Percentiles rank a stretch among this genome's conserved stretches.
phyloP scores from a whole-genome alignment of 92 coral and sea anemone genomes.

The Palythoa grandiflora region DNA sequence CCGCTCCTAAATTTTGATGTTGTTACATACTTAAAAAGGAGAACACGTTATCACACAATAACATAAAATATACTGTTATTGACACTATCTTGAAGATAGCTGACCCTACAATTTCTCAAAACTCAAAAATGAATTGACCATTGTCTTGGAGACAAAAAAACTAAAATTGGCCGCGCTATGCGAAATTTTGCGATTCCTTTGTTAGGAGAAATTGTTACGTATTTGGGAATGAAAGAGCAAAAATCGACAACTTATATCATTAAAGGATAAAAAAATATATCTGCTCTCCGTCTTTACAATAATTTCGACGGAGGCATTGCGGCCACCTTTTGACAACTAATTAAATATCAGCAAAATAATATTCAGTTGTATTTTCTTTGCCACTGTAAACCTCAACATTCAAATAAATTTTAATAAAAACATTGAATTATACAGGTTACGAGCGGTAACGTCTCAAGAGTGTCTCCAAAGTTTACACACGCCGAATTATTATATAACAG shows the following conservation, averaged over 20 bases:
- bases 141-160: too few relatives aligned
- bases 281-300: not conserved
- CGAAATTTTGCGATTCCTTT: too few relatives aligned
- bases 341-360: not conserved
- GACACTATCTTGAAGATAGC: not conserved
- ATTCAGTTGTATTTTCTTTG: not conserved
- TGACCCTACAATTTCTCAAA: not conserved
- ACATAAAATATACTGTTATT: not conserved
- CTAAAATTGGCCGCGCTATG: too few relatives aligned
- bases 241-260: too few relatives aligned
- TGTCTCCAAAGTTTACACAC: not conserved
- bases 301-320: not conserved
- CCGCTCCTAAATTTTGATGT: not conserved
- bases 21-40: not conserved
- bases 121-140: too few relatives aligned
- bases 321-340: not conserved
- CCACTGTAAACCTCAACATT: not conserved
- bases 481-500: not conserved
- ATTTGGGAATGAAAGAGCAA: not conserved
- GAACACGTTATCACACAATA: not conserved
- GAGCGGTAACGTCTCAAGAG: not conserved
- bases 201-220: too few relatives aligned
- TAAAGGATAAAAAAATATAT: not conserved
- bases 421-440: too few relatives aligned
- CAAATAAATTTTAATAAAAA: not conserved